Evolutionary conservation across 2,797 vertebrate species (phyloP).

Genomic region (Astyanax mexicanus): DNA sequence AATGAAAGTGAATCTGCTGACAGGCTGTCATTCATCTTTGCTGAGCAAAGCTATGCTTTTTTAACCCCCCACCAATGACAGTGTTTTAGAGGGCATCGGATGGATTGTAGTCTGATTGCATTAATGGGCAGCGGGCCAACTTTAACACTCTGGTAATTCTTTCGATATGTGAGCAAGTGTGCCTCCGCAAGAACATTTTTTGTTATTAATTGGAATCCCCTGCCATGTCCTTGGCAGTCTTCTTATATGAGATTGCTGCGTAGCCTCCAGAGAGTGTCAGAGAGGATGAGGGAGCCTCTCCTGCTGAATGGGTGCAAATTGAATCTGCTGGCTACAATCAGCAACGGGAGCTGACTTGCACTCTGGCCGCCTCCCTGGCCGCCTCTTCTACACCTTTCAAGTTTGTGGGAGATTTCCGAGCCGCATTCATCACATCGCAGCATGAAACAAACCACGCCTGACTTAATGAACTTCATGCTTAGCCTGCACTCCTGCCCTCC

Average conservation of each 20-base stretch:
- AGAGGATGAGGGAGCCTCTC: slow-evolving; percentile 39
- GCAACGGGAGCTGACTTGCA: slow-evolving; percentile 22
- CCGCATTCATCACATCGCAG: slow-evolving; percentile 22
- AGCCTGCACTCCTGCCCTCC: neutral
- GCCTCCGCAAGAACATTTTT: slow-evolving; percentile 45
- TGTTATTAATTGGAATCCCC: slow-evolving; percentile 57
- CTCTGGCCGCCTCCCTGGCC: neutral
- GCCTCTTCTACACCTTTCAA: slow-evolving; percentile 24
- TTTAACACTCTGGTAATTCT: slow-evolving; percentile 24
- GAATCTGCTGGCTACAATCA: slow-evolving; percentile 59
- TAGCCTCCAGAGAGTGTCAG: slow-evolving; percentile 45
- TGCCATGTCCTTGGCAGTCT: slow-evolving; percentile 41
- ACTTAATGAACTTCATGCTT: neutral
- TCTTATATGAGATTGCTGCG: slow-evolving; percentile 51
- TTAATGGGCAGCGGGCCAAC: slow-evolving; percentile 34
- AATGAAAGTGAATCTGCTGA: slow-evolving; percentile 39
- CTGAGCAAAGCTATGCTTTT: slow-evolving; percentile 17
- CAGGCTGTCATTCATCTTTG: slow-evolving; percentile 44
- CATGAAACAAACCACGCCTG: neutral
- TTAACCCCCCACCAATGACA: neutral
- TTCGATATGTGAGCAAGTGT: slow-evolving; percentile 24
- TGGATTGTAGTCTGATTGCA: slow-evolving; percentile 18
- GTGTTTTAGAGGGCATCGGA: slow-evolving; percentile 8
- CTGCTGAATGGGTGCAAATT: slow-evolving; percentile 60
- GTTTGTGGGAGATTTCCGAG: slow-evolving; percentile 28